A percentile compares a stretch with the other conserved stretches of the same genome.
Evolutionary conservation across 2,797 vertebrate genomes (phyloP).

Genomic region (Ambastaia sidthimunki): DNA sequence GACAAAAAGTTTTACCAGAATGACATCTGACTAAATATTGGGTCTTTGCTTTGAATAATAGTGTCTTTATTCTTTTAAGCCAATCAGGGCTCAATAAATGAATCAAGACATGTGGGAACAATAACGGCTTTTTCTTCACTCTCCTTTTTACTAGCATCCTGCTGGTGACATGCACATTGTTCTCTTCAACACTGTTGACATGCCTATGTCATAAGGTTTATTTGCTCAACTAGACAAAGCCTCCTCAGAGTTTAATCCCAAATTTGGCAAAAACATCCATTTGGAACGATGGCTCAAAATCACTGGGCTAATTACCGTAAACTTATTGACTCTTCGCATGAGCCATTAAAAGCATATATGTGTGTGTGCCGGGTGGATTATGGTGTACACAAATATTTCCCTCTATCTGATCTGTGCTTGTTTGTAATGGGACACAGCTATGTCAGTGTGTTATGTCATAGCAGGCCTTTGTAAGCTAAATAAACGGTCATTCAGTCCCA

Average conservation of each 20-base stretch:
- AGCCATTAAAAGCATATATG: constrained; percentile 12
- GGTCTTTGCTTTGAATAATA: neutral
- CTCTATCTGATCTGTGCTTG: constrained; percentile 52
- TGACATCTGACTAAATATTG: neutral
- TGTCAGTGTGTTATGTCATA: constrained; percentile 56
- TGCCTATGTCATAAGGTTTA: constrained; percentile 73
- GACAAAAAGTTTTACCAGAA: neutral
- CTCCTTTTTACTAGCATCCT: neutral
- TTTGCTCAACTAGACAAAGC: constrained; percentile 75
- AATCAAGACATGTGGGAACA: constrained; percentile 6
- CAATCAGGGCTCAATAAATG: neutral
- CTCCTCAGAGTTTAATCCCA: constrained; percentile 71
- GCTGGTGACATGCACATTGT: constrained; percentile 14
- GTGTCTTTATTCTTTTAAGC: neutral
- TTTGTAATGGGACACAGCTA: constrained; percentile 37
- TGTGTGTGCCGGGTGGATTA: constrained; percentile 28
- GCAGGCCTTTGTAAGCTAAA: constrained; percentile 69
- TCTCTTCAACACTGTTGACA: constrained; percentile 57
- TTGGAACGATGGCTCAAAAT: constrained; percentile 60
- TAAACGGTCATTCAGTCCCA: constrained; percentile 75
- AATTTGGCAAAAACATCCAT: constrained; percentile 69
- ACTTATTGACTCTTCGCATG: constrained; percentile 10
- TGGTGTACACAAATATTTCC: constrained; percentile 44
- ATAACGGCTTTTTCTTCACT: constrained; percentile 17
- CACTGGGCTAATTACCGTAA: constrained; percentile 43